Evolutionary conservation across 1,140 invertebrate species (phyloP).

Genomic region (Brachionus angularis): DNA sequence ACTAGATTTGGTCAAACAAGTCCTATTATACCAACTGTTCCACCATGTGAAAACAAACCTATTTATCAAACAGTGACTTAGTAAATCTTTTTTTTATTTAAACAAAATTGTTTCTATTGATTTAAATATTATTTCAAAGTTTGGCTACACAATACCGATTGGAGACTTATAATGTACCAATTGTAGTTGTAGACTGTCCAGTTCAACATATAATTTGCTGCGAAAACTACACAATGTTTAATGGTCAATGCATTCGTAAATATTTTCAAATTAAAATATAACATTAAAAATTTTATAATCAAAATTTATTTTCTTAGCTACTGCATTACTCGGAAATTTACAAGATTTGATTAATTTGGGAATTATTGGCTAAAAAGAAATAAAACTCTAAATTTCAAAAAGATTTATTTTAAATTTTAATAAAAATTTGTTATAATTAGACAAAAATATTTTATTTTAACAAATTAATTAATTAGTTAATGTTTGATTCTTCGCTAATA

Average conservation of each 20-base stretch:
- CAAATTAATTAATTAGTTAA: too few species aligned
- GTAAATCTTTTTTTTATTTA: neutral
- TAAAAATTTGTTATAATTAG: too few species aligned
- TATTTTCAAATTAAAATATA: neutral
- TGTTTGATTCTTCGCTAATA: too few species aligned
- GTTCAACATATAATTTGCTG: conserved; percentile 29
- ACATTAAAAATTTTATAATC: neutral
- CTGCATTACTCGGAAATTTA: conserved; percentile 24
- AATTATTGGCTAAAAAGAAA: conserved; percentile 28
- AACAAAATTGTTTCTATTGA: neutral
- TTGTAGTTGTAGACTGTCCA: conserved; percentile 19
- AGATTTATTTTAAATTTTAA: too few species aligned
- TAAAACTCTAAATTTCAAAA: neutral
- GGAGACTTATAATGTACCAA: conserved; percentile 30
- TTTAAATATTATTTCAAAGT: neutral
- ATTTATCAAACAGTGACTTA: conserved; percentile 41
- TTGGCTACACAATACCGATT: conserved; percentile 23
- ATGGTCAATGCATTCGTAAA: conserved; percentile 38
- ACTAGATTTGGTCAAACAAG: neutral
- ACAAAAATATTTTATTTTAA: too few species aligned
- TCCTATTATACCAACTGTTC: neutral
- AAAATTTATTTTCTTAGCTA: neutral
- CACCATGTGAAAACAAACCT: conserved; percentile 23
- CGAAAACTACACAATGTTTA: conserved; percentile 36
- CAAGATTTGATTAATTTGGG: conserved; percentile 43